These are phyloP conservation scores for Ischnura elegans DNA, from an alignment of 2,888 invertebrate species.

Conservation along the genomic window DNA sequence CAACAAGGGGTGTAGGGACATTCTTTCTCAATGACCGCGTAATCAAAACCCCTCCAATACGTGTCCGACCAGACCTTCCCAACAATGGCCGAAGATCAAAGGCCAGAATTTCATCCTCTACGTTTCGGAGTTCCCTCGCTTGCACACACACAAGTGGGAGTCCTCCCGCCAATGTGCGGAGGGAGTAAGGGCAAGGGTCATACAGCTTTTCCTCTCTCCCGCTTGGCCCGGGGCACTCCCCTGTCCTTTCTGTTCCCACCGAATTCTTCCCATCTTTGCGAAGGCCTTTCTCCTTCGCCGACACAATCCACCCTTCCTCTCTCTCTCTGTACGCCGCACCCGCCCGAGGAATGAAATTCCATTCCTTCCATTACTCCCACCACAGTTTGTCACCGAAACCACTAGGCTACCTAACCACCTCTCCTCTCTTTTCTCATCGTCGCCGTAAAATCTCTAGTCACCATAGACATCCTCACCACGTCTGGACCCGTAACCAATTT, in stretches of 20 bases:
- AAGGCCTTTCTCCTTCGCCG: neutral
- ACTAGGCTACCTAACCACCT: neutral
- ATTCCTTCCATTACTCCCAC: slow-evolving; percentile 18
- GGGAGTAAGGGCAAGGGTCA: slow-evolving; percentile 17
- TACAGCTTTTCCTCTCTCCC: neutral
- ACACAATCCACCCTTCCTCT: neutral
- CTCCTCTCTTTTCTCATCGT: neutral
- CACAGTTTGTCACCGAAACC: slow-evolving; percentile 31
- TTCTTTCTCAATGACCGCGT: neutral
- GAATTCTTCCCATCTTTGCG: neutral
- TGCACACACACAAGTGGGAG: neutral
- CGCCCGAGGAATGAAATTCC: slow-evolving; percentile 13
- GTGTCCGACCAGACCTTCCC: neutral
- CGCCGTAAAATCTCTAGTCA: neutral
- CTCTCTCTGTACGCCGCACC: neutral
- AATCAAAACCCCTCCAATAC: slow-evolving; percentile 1
- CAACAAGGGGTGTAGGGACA: neutral
- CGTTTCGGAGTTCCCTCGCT: neutral
- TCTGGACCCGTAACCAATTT: neutral
- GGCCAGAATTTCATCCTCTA: neutral
- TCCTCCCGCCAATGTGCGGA: neutral
- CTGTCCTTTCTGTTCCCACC: neutral
- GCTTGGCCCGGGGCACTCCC: neutral
- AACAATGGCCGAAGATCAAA: slow-evolving; percentile 5
- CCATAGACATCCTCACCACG: neutral